Evolutionary conservation across 2,113 vertebrate genomes (phyloP).

Genomic region (Rana temporaria): DNA sequence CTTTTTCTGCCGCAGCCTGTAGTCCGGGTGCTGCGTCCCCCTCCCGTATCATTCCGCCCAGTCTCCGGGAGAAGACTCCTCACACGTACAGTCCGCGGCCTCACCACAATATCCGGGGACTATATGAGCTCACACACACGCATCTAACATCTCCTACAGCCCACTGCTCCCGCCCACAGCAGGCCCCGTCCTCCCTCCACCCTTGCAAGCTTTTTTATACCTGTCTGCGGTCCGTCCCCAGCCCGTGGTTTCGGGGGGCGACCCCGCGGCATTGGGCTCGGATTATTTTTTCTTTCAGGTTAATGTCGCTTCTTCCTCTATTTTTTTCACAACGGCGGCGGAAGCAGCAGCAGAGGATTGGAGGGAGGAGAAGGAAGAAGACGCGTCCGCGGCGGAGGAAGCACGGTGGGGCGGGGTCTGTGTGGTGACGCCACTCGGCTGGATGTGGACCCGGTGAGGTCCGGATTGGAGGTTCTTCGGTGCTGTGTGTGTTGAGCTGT

Average conservation of each 20-base stretch:
- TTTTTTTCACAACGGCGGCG: constrained; percentile 32
- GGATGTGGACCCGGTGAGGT: neutral
- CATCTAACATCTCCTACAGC: constrained; percentile 62
- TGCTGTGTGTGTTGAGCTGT: too few relatives aligned
- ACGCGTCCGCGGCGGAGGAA: constrained; percentile 61
- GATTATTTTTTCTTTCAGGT: constrained; percentile 64
- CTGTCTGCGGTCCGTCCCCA: constrained; percentile 81
- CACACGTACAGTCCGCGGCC: constrained; percentile 56
- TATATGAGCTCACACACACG: constrained; percentile 78
- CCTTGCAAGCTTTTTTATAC: constrained; percentile 76
- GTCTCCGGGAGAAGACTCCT: constrained; percentile 71
- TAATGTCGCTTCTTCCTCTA: constrained; percentile 52
- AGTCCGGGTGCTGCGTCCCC: constrained; percentile 37
- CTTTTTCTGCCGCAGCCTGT: constrained; percentile 33
- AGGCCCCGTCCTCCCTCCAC: constrained; percentile 36
- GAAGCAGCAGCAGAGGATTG: constrained; percentile 25
- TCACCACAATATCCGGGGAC: constrained; percentile 91
- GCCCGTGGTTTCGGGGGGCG: constrained; percentile 78
- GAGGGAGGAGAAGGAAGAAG: constrained; percentile 47
- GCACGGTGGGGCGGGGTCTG: constrained; percentile 42
- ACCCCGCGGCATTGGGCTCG: constrained; percentile 95
- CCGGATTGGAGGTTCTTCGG: neutral
- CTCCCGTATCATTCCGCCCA: constrained; percentile 86
- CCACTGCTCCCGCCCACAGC: constrained; percentile 64
- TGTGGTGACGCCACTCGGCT: neutral